These are phyloP conservation scores for Dinomys branickii DNA, from an alignment of 2,113 vertebrate species.

Conservation along the genomic window DNA sequence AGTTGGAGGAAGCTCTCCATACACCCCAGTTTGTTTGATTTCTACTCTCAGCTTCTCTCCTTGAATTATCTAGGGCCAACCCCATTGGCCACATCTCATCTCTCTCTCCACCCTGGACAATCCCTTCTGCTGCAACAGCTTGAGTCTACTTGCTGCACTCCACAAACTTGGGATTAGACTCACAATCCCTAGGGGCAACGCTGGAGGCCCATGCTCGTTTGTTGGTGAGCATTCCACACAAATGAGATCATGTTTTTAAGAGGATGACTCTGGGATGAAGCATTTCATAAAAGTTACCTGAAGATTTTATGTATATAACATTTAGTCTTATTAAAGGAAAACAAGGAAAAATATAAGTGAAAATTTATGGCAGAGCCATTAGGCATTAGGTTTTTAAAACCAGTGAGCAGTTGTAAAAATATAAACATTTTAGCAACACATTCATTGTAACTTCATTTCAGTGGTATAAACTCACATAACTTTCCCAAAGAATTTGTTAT, in stretches of 20 bases:
- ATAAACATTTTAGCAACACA: not conserved
- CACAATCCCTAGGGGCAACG: not conserved
- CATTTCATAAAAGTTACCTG: not conserved
- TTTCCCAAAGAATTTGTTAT: not conserved
- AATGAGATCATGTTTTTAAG: not conserved
- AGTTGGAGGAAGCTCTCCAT: not conserved
- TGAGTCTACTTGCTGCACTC: not conserved
- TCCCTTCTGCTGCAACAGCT: not conserved
- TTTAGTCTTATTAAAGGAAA: conserved; percentile 28
- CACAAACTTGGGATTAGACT: not conserved
- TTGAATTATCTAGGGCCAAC: not conserved
- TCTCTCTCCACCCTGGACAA: not conserved
- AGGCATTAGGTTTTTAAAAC: conserved; percentile 33
- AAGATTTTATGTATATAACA: not conserved
- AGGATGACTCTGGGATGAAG: not conserved
- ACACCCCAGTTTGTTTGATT: not conserved
- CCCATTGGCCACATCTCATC: not conserved
- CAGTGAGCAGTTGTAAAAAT: conserved; percentile 26
- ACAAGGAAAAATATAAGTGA: not conserved
- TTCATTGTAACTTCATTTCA: conserved; percentile 22
- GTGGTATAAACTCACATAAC: not conserved
- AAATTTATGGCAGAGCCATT: not conserved
- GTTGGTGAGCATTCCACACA: not conserved
- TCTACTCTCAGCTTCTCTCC: not conserved
- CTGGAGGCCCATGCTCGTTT: not conserved